Percentiles rank a stretch among this genome's conserved stretches.
phyloP scores from a whole-genome alignment of 2,113 vertebrate genomes.

The Sphyrna mokarran region DNA sequence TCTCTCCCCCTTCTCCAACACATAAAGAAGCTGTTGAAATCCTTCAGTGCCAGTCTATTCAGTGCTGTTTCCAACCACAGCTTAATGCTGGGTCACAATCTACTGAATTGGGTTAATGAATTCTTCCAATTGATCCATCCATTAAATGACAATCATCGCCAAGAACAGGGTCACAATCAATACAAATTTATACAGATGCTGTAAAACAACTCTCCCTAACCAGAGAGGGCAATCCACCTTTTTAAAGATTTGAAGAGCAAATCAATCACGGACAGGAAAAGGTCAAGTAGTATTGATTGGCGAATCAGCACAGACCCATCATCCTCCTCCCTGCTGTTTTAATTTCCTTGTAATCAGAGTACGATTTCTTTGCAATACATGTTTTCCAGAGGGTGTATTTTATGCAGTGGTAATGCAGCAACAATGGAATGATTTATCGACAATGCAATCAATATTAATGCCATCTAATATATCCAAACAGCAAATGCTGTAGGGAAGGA shows the following conservation, averaged over 20 bases:
- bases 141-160: constrained; percentile 51
- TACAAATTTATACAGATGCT: constrained; percentile 46
- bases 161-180: constrained; percentile 51
- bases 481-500: background rate
- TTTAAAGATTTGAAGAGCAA: constrained; percentile 55
- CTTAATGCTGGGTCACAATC: constrained; percentile 42
- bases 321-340: constrained; percentile 43
- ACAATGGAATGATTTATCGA: constrained; percentile 51
- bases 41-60: background rate
- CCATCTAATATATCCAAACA: background rate
- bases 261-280: constrained; percentile 58
- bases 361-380: constrained; percentile 48
- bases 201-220: constrained; percentile 48
- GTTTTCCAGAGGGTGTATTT: constrained; percentile 41
- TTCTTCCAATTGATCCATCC: constrained; percentile 45
- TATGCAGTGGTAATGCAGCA: constrained; percentile 48
- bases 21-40: background rate
- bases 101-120: constrained; percentile 45
- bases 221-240: constrained; percentile 49
- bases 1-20: background rate
- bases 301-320: constrained; percentile 52
- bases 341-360: constrained; percentile 50
- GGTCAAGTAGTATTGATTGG: constrained; percentile 59
- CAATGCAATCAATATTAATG: constrained; percentile 50
- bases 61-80: background rate